A percentile compares a stretch with the other conserved stretches of the same genome.
phyloP scores from a whole-genome alignment of 2,888 invertebrate species.

The Alentia gelatinosa region DNA sequence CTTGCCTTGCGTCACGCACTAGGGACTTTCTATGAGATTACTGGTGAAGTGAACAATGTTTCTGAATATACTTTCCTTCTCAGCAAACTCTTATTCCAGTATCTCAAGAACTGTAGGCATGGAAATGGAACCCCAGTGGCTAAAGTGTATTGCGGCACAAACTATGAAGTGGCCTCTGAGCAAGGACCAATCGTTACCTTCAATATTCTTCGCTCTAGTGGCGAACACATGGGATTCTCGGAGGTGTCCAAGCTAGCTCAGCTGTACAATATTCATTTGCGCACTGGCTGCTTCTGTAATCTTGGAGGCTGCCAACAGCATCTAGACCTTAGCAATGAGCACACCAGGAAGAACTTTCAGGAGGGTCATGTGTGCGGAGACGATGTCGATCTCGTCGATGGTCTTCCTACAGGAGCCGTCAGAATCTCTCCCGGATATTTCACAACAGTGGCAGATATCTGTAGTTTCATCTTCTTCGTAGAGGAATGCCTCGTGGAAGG shows the following conservation, averaged over 20 bases:
- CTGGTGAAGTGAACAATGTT: constrained; percentile 81
- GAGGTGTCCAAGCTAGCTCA: constrained; percentile 95
- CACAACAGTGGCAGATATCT: constrained; percentile 88
- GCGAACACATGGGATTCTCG: constrained; percentile 91
- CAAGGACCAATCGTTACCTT: constrained; percentile 96
- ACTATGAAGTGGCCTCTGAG: constrained; percentile 81
- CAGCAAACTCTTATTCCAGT: constrained; percentile 87
- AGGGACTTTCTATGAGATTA: constrained; percentile 86
- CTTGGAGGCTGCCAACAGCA: constrained; percentile 95
- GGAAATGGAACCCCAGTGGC: constrained; percentile 87
- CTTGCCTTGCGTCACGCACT: constrained; percentile 91
- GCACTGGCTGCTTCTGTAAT: constrained; percentile 98
- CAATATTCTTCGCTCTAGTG: constrained; percentile 89
- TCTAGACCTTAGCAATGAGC: constrained; percentile 86
- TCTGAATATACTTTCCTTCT: constrained; percentile 86
- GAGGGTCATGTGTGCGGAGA: constrained; percentile 95
- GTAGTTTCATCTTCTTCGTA: constrained; percentile 88
- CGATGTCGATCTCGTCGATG: constrained; percentile 90
- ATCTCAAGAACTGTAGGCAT: constrained; percentile 86
- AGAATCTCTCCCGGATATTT: constrained; percentile 96
- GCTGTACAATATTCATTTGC: constrained; percentile 90
- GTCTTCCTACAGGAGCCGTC: constrained; percentile 94
- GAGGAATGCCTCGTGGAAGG: constrained; percentile 85
- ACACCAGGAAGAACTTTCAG: constrained; percentile 88
- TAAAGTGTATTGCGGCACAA: constrained; percentile 85